Evolutionary conservation across 2,888 invertebrate genomes (phyloP).

Genomic region (Leucozona laternaria): DNA sequence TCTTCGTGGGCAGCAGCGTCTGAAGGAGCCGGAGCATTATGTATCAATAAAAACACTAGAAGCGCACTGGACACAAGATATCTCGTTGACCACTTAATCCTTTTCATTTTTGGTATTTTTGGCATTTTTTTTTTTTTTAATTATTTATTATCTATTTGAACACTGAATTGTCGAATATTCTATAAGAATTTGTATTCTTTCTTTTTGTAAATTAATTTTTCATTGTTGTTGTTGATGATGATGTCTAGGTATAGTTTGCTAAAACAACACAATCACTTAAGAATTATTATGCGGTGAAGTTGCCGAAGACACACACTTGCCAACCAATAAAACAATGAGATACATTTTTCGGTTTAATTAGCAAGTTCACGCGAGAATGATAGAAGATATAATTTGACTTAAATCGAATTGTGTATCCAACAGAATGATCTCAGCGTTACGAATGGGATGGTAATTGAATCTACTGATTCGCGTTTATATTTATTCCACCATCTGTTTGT

Average conservation of each 20-base stretch:
- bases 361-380: conserved; percentile 9
- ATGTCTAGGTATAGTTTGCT: too few relatives aligned
- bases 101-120: conserved; percentile 78
- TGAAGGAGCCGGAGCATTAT: conserved; percentile 76
- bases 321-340: conserved; percentile 23
- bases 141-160: conserved; percentile 14
- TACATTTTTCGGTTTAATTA: conserved; percentile 7
- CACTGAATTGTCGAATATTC: conserved; percentile 29
- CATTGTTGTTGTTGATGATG: conserved; percentile 42
- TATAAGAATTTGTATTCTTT: conserved; percentile 9
- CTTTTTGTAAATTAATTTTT: conserved; percentile 36
- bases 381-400: conserved; percentile 41
- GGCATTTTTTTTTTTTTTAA: conserved; percentile 27
- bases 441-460: conserved; percentile 41
- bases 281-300: conserved; percentile 38
- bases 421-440: conserved; percentile 64
- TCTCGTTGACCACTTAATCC: conserved; percentile 80
- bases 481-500: conserved; percentile 47
- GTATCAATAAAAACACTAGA: conserved; percentile 75
- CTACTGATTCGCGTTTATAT: conserved; percentile 43
- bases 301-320: conserved; percentile 47
- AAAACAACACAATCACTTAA: background rate
- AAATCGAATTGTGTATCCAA: conserved; percentile 51
- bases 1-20: conserved; percentile 78
- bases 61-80: conserved; percentile 76